A percentile compares a stretch with the other conserved stretches of the same genome.
phyloP scores from a whole-genome alignment of 2,797 vertebrate species.

The Rousettus madagascariensis region DNA sequence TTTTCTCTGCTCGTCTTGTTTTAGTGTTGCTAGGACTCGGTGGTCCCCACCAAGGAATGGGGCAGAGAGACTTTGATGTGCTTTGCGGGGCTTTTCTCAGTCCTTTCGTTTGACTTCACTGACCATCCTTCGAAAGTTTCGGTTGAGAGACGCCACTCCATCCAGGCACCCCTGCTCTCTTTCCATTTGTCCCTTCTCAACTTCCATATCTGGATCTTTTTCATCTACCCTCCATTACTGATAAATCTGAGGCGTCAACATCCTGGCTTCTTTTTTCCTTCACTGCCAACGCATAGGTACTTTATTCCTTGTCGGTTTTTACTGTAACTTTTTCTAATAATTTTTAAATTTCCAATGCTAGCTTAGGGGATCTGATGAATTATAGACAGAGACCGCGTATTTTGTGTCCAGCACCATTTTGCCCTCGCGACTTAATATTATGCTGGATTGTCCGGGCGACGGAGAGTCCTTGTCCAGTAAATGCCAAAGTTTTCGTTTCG shows the following conservation, averaged over 20 bases:
- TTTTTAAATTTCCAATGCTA: not conserved
- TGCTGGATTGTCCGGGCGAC: not conserved
- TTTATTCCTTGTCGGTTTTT: not conserved
- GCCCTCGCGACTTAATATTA: not conserved
- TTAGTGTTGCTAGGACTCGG: not conserved
- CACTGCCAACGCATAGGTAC: not conserved
- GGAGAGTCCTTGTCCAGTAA: not conserved
- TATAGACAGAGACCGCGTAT: not conserved
- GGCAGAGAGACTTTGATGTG: not conserved
- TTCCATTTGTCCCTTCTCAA: not conserved
- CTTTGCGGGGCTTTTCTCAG: not conserved
- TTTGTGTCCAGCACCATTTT: not conserved
- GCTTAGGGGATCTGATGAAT: not conserved
- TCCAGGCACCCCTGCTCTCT: not conserved
- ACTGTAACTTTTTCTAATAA: not conserved
- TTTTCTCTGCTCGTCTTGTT: not conserved
- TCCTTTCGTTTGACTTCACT: not conserved
- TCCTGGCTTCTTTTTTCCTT: not conserved
- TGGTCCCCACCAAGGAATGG: accelerated
- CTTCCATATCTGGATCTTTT: not conserved
- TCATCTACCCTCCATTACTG: not conserved
- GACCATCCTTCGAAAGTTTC: not conserved
- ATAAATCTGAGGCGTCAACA: not conserved
- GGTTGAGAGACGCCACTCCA: not conserved
- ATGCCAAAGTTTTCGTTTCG: not conserved